Base-by-base conservation (phyloP, 2,113 vertebrate genomes). In the Accipiter virgatus region DNA sequence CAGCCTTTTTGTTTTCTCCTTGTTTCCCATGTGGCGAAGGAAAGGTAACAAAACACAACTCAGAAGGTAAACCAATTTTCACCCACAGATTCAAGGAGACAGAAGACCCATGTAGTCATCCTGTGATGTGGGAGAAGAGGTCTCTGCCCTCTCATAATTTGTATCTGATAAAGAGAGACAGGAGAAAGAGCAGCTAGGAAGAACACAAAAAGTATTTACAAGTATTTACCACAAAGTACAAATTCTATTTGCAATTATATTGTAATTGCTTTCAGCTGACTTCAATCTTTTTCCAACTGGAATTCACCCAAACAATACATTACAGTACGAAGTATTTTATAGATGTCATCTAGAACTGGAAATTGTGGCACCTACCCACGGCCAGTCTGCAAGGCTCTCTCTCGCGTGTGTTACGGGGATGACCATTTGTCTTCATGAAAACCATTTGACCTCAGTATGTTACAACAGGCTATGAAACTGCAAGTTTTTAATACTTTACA, bases 401-500 rank as follows among this genome's bases (percentile, higher is more conserved):
- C 95, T 36, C 48, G 14, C 70, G 47, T 10, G 48, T 73, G 45
- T 91, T 90, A 27, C 2, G 7, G n/a, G 52, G 55, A 50, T 81
- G 47, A 59, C 34, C 36, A 88, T 92, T 97, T 85, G 58, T 86
- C 78, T 92, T 96, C 86, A 62, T 17, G 43, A 86, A 95, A 97
- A 83, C 32, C 43, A 86, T 82, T 86, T 96, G 78, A 96, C 59
- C 81, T 93, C 88, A 95, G 36, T 96, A 91, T 77, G 42, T 85
- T 94, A 68, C 65, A 92, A 80, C 42, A 92, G 66, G 66, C 48
- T 95, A n/a, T 89, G 90, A 97, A 97, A 90, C 59, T 90, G 75
- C 59, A 94, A 47, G 86, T 89, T 91, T 95, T 67, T 71, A 97
- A 95, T 70, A 94, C 67, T 97, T 97, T 85, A 94, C 78, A 86